Percentiles rank a stretch among this genome's conserved stretches.
phyloP scores from a whole-genome alignment of 2,113 vertebrate genomes.

The Caranx ignobilis region DNA sequence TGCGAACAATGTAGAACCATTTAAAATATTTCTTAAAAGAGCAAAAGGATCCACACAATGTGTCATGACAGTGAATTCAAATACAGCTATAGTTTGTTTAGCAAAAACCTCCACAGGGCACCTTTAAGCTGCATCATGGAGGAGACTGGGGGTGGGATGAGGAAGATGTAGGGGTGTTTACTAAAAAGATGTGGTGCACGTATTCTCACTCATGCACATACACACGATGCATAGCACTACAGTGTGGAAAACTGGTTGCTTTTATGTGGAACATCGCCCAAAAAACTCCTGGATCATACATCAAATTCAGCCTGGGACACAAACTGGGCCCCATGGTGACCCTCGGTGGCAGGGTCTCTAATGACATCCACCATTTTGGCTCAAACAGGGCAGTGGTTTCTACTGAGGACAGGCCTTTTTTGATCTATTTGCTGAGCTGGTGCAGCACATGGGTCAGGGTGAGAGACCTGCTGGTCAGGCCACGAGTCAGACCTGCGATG shows the following conservation, averaged over 20 bases:
- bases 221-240: neutral
- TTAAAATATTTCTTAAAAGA: neutral
- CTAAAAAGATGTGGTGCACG: neutral
- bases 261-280: constrained; percentile 47
- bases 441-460: constrained; percentile 82
- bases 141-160: neutral
- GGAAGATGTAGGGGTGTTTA: neutral
- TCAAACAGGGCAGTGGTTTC: constrained; percentile 59
- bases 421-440: constrained; percentile 82
- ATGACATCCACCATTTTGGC: constrained; percentile 75
- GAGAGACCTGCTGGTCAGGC: constrained; percentile 74
- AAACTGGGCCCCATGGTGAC: constrained; percentile 65
- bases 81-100: neutral
- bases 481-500: constrained; percentile 62
- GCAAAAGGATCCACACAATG: neutral
- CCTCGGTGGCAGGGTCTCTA: constrained; percentile 73
- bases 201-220: neutral
- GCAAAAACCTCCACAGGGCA: neutral
- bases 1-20: neutral
- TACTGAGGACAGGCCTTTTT: constrained; percentile 77
- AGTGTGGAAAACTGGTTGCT: neutral
- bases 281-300: constrained; percentile 65
- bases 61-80: neutral
- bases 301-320: constrained; percentile 71
- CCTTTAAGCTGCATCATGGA: constrained; percentile 10